A percentile compares a stretch with the other conserved stretches of the same genome.
These are phyloP conservation scores for Acholoe squamosa DNA, from an alignment of 2,888 invertebrate genomes.

Conservation along the genomic window DNA sequence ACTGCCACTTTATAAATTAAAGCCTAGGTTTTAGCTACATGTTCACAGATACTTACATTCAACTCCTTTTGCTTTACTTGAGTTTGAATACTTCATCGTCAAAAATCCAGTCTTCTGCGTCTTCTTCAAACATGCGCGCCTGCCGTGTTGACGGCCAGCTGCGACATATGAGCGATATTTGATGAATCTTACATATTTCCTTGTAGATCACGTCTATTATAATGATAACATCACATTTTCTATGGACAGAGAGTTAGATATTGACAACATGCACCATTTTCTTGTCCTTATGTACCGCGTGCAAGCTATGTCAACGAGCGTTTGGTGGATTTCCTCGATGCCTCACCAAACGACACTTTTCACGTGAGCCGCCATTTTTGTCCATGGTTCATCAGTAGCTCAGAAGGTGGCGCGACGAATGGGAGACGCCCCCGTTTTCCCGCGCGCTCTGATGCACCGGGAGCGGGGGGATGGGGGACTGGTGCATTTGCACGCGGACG, in stretches of 20 bases:
- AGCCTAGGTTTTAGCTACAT: background rate
- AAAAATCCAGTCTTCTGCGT: background rate
- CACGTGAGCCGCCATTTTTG: slow-evolving; percentile 16
- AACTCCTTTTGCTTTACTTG: background rate
- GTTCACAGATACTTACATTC: background rate
- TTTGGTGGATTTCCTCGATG: background rate
- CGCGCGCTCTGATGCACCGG: no score
- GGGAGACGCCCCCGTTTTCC: no score
- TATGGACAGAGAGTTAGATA: background rate
- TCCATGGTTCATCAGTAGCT: no score
- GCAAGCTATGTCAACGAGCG: background rate
- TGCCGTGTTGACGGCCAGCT: background rate
- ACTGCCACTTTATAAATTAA: background rate
- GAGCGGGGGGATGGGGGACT: no score
- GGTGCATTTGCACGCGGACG: no score
- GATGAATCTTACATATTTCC: background rate
- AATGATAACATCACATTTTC: background rate
- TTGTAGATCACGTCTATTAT: background rate
- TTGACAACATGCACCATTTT: background rate
- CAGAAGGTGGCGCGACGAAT: no score
- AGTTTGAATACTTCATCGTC: background rate
- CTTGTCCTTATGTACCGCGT: background rate
- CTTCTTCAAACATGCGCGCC: background rate
- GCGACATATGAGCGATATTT: background rate
- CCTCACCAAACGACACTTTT: background rate